Evolutionary conservation across 1,140 invertebrate species (phyloP), one percentile per base, ranked within the genome.

Genomic region (Eupeodes corollae): DNA sequence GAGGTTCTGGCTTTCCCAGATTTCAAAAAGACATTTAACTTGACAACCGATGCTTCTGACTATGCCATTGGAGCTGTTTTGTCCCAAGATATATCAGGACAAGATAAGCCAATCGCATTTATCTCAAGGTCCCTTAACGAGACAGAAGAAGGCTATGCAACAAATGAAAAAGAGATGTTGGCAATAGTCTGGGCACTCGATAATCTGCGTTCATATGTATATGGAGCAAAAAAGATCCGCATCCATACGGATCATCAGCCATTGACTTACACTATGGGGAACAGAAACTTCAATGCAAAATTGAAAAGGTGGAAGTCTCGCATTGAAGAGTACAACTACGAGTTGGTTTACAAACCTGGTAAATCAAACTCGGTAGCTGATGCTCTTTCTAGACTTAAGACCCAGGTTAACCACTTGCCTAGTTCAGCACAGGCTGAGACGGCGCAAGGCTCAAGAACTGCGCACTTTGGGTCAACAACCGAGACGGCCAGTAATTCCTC

Each of bases 161-260:
- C n/a, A n/a, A n/a, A n/a, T n/a, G n/a, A n/a, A n/a, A 72, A 73
- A 52, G 75, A 78, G 55, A 61, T 66, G 35, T 46, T 78, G 51
- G 46, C 46, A 52, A 55, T 67, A 21, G 33, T 56, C 19, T 61
- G 45, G 50, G 51, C 52, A 2, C 55, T 71, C 2, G 57, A 70
- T 49, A 54, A 68, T 38, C 73, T 74, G 44, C 34, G 66, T 47
- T 59, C 57, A 21, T 70, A 69, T 52, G 21, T 70, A 3, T 67
- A 56, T 31, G 66, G 67, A 10, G 16, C 41, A 9, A 42, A 42
- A 31, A 54, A 56, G 51, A 68, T 70, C 26, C 56, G 21, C 31
- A 47, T 55, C 8, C 44, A 21, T 9, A 57, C 55, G 10, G 53
- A 55, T 30, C 48, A 52, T 31, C 46, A 51, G 47, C 51, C 51